A percentile compares a stretch with the other conserved stretches of the same genome.
These are phyloP conservation scores for Amphibalanus amphitrite DNA, from an alignment of 1,140 invertebrate species.

Conservation along the genomic window DNA sequence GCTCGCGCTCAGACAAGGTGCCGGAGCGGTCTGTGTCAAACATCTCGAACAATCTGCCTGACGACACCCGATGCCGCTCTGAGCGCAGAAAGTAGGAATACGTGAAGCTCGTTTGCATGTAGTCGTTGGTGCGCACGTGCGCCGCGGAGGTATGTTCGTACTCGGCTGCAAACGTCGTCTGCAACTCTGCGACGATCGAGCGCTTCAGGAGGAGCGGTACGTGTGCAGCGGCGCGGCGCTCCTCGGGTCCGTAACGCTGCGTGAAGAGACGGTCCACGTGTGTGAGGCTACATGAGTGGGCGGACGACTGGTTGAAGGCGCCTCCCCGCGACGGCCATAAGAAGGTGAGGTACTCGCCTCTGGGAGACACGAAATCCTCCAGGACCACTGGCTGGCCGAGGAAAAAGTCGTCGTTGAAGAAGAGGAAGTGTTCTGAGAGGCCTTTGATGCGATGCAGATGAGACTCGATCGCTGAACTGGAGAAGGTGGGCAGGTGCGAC, in stretches of 20 bases:
- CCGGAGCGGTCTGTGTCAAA: slow-evolving; percentile 60
- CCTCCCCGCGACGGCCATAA: not conserved
- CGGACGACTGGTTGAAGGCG: slow-evolving; percentile 32
- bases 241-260: slow-evolving; percentile 46
- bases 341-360: slow-evolving; percentile 5
- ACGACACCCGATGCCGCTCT: slow-evolving; percentile 34
- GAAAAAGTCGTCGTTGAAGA: slow-evolving; percentile 72
- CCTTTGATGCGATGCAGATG: slow-evolving; percentile 53
- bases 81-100: slow-evolving; percentile 63
- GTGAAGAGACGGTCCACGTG: slow-evolving; percentile 60
- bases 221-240: slow-evolving; percentile 55
- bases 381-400: slow-evolving; percentile 51
- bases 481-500: slow-evolving; percentile 58
- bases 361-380: slow-evolving; percentile 35
- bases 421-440: slow-evolving; percentile 59
- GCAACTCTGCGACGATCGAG: slow-evolving; percentile 43
- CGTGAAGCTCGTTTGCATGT: slow-evolving; percentile 65
- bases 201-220: slow-evolving; percentile 60
- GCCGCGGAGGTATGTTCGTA: slow-evolving; percentile 48
- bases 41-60: slow-evolving; percentile 46
- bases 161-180: slow-evolving; percentile 42
- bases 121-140: slow-evolving; percentile 42
- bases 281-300: slow-evolving; percentile 53
- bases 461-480: slow-evolving; percentile 52
- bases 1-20: slow-evolving; percentile 61